Base-by-base conservation (phyloP, 53 echinoderm and acorn worm genomes). In the Paracentrotus lividus region DNA sequence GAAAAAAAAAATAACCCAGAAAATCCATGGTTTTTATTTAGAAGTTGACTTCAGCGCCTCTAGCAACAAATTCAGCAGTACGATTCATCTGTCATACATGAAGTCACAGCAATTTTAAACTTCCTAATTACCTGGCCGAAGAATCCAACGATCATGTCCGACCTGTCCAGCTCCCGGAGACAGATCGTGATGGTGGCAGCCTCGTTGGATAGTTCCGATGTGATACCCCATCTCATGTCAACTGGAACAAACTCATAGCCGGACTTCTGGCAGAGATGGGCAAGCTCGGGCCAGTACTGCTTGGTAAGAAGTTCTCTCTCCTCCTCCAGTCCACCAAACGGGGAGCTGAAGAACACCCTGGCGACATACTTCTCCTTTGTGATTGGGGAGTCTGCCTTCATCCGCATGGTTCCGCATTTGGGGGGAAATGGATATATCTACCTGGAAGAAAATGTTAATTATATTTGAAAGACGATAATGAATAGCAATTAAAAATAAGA, bases 201-300 rank as follows among this genome's bases (percentile, higher is more conserved):
- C 55, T 96, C 88, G 8, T 90, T 94, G 20, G 97, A 96, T 54
- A 95, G 95, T 75, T 94, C 97, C 0, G 97, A 94, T 8, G 97
- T 97, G 43, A 97, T 97, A 1, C 97, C 97, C 97, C 97, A 97
- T 67, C 97, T 53, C 96, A 97, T 95, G 57, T 97, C 97, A 0
- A 97, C 97, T 13, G 97, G 97, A 0, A 96, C 97, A 69, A 96
- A 97, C 87, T 97, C 96, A 31, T 97, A 97, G 38, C 97, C 97
- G 36, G 97, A 92, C 88, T 93, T 92, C 44, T 90, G 94, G 94
- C 97, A 97, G 85, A 95, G 94, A 92, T 96, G 95, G 42, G 97
- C 92, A 27, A 97, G 90, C 77, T 86, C 93, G 0, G 97, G 97
- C 97, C 97, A 97, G 93, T 97, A 97, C 72, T 96, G 96, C 91